Evolutionary conservation across 2,888 invertebrate genomes (phyloP), one percentile per base, ranked within the genome.

Genomic region (Priocnemis perturbator): DNA sequence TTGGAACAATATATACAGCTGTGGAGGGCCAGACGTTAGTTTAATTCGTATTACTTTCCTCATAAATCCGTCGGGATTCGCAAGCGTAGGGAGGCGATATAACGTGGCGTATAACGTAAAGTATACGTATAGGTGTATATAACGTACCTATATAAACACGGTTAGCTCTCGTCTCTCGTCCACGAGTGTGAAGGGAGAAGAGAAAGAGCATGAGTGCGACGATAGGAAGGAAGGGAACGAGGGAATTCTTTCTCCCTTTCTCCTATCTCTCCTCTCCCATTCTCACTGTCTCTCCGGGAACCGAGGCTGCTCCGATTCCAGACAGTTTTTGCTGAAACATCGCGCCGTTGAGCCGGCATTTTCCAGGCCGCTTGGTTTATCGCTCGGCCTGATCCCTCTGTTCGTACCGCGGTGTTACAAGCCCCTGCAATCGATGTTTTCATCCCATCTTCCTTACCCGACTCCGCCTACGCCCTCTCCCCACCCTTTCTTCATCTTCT

Each of bases 341-440:
- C 83, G 83, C 80, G 81, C 77, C 81, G 79, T 84, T 87, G 87
- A 87, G 87, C 87, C 85, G 77, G 83, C 81, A 87, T 87, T 87
- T 87, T 87, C 87, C 87, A 84, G 86, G 82, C 86, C 82, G 86
- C 86, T 86, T 86, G 85, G 78, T 86, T 87, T 86, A 86, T 86
- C 85, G 81, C 79, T 83, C 77, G 79, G 80, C 81, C 77, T 84
- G 81, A 84, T 84, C 85, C 83, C 81, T 78, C 79, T 78, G 86
- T 86, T 86, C 86, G 81, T 86, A 83, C 86, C 84, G 81, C 83
- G 80, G 81, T 86, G 82, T 85, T 86, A 86, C 86, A 86, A 86
- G 83, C 83, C 81, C 81, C 81, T 80, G 85, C 85, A 85, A 86
- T 86, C 85, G 85, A 83, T 86, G 85, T 84, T 86, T 80, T 83